phyloP scores from a whole-genome alignment of 1,140 invertebrate genomes.

The Venturia canescens region DNA sequence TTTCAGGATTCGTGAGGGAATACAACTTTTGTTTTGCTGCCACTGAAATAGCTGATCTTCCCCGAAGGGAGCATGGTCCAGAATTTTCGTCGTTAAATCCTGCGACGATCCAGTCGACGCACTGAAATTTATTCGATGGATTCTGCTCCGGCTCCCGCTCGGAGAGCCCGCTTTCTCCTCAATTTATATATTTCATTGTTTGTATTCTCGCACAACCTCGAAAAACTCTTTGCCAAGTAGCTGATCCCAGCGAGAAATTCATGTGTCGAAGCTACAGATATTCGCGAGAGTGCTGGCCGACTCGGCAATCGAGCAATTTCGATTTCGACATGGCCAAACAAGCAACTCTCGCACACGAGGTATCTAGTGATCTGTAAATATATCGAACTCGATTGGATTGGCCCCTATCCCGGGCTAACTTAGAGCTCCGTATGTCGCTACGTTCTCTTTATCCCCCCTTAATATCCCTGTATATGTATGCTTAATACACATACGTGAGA shows the following conservation, averaged over 20 bases:
- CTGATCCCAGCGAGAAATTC: conserved; percentile 22
- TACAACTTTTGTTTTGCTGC: too few species aligned
- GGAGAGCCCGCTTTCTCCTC: too few species aligned
- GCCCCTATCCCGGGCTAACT: conserved; percentile 54
- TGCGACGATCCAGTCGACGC: too few species aligned
- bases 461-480: not conserved
- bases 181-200: conserved; percentile 8
- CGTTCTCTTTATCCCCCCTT: not conserved
- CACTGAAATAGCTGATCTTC: too few species aligned
- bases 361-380: conserved; percentile 64
- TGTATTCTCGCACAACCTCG: conserved; percentile 12
- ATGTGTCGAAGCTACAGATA: conserved; percentile 1
- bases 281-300: conserved; percentile 6
- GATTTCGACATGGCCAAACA: conserved; percentile 64
- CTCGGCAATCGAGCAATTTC: conserved; percentile 57
- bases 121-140: not conserved
- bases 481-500: not conserved
- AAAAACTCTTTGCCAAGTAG: conserved; percentile 15
- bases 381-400: conserved; percentile 64
- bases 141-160: too few species aligned
- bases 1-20: too few species aligned
- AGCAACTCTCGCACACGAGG: conserved; percentile 57
- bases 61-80: too few species aligned
- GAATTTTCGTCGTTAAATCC: too few species aligned
- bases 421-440: not conserved